These are phyloP conservation scores for Drosophila pseudoananassae DNA, from an alignment of 1,140 invertebrate genomes.

Conservation along the genomic window DNA sequence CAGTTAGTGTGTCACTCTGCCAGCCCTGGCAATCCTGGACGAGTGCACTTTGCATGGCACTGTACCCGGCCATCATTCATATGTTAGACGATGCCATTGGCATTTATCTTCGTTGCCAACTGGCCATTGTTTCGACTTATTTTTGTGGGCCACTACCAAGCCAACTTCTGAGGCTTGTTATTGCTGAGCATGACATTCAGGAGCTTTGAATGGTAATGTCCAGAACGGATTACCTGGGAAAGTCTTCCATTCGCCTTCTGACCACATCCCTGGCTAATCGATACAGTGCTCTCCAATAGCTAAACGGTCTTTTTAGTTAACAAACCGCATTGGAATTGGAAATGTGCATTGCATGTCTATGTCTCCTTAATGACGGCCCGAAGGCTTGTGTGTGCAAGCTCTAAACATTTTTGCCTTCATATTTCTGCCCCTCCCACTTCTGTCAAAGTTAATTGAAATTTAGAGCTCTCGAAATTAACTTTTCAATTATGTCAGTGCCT, in stretches of 20 bases:
- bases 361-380: background rate
- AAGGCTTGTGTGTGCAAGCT: background rate
- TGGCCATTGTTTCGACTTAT: constrained; percentile 31
- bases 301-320: background rate
- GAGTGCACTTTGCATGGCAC: constrained; percentile 36
- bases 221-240: background rate
- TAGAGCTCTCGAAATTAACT: constrained; percentile 49
- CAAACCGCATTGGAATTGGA: constrained; percentile 5
- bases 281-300: background rate
- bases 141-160: constrained; percentile 5
- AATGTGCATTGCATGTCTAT: background rate
- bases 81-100: constrained; percentile 36
- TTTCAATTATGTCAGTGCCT: constrained; percentile 37
- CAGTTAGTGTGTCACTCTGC: constrained; percentile 66
- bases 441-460: constrained; percentile 45
- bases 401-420: constrained; percentile 10
- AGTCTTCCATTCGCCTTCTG: constrained; percentile 8
- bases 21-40: constrained; percentile 19
- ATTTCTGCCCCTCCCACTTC: background rate
- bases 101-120: constrained; percentile 70
- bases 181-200: constrained; percentile 13
- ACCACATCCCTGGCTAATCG: constrained; percentile 17
- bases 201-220: constrained; percentile 19
- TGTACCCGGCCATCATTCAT: constrained; percentile 63
- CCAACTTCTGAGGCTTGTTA: constrained; percentile 22